These are phyloP conservation scores for Jacana jacana DNA, from an alignment of 2,113 vertebrate species.

Conservation along the genomic window DNA sequence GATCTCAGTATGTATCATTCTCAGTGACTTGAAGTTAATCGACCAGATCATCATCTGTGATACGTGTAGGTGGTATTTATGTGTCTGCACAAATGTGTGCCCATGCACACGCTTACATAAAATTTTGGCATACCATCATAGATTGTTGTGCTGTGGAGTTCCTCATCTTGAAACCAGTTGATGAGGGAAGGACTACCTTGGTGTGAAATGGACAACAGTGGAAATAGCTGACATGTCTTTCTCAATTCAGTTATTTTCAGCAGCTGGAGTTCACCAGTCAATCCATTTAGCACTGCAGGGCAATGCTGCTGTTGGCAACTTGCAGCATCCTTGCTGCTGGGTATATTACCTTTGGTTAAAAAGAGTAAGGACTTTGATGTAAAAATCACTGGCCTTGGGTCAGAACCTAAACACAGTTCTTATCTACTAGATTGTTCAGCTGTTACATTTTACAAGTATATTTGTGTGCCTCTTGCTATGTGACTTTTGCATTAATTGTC, in stretches of 20 bases:
- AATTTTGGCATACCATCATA: neutral
- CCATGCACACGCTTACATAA: neutral
- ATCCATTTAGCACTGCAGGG: neutral
- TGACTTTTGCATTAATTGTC: neutral
- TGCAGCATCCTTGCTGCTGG: neutral
- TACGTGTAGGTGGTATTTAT: neutral
- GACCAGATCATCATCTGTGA: conserved; percentile 11
- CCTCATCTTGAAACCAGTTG: neutral
- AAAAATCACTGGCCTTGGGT: neutral
- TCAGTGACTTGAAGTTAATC: conserved; percentile 32
- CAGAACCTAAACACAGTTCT: neutral
- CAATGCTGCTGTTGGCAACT: neutral
- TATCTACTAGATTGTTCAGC: neutral
- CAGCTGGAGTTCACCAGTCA: neutral
- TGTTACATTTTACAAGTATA: neutral
- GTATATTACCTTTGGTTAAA: neutral
- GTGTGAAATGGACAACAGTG: neutral
- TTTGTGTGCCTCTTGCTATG: neutral
- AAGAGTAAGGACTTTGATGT: neutral
- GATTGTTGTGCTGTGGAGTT: neutral
- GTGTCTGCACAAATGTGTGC: neutral
- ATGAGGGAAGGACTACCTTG: neutral
- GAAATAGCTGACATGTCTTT: neutral
- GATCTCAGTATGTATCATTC: neutral
- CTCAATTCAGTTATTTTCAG: neutral